Base-by-base conservation (phyloP, 1,140 invertebrate species). In the Lepeophtheirus salmonis region DNA sequence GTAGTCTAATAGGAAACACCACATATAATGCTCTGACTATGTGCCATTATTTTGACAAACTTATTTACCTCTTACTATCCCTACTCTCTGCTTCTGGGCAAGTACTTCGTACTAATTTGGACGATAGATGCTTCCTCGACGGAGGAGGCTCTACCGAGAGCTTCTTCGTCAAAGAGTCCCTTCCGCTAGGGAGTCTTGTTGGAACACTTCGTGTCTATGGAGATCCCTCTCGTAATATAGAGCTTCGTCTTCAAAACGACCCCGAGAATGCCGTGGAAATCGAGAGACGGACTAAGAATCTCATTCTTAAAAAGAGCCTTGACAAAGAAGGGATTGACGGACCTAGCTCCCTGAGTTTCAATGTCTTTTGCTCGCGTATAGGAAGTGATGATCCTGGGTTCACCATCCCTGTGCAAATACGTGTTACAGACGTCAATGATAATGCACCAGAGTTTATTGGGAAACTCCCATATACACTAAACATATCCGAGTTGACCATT, bases 391-490 rank as follows among this genome's bases (percentile, higher is more conserved):
- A 90, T 72, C 85, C 85, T 59, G 77, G 80, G 64, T 87, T 89
- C 67, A 79, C 83, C 6, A 87, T 91, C 67, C 88, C 88, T 10
- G 82, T 91, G 20, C 87, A 86, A 67, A 84, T 92, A 50, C 76
- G 87, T 63, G 86, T 91, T n/a, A 87, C 82, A 20, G 89, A 92
- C 73, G 86, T 83, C 17, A 92, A 92, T 70, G 88, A 92, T 70
- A 90, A 90, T 73, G 82, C 84, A 3, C 87, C 87, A 0, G 74
- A 80, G 65, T 89, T 89, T 73, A 73, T 81, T 24, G 84, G 84
- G 61, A 41, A n/a, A n/a, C 81, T 83, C 3, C 86, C 86, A 3
- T 89, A 87, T 67, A 75, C 79, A 13, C 73, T 88, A 53, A 84
- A 86, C 65, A 80, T 90, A 58, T 86, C 84, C 0, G 88, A 91